phyloP scores from a whole-genome alignment of 2,797 vertebrate genomes.

The Alcedo atthis region DNA sequence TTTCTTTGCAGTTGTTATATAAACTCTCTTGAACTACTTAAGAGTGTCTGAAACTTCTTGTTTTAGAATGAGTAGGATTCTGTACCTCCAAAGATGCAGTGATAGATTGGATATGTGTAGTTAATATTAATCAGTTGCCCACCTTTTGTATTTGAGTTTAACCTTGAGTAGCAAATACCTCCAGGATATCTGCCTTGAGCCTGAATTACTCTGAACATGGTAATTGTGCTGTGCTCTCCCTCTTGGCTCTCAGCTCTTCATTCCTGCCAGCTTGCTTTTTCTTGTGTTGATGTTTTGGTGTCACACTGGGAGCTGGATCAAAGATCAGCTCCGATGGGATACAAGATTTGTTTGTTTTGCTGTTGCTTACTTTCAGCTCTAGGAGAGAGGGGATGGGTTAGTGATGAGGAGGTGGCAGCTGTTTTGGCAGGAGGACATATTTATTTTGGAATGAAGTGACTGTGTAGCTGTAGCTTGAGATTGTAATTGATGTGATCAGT shows the following conservation, averaged over 20 bases:
- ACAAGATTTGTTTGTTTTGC: background rate
- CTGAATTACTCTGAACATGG: rapidly evolving
- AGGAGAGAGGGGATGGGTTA: background rate
- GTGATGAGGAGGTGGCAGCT: background rate
- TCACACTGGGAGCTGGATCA: background rate
- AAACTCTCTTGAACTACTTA: background rate
- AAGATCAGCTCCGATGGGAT: background rate
- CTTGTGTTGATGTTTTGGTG: background rate
- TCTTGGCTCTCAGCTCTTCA: background rate
- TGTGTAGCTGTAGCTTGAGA: background rate
- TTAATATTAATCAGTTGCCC: background rate
- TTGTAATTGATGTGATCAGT: background rate
- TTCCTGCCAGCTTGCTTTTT: background rate
- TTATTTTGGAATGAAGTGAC: slow-evolving; percentile 9
- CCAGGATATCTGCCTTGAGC: background rate
- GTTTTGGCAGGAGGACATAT: background rate
- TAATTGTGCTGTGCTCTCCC: background rate
- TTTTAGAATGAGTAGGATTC: background rate
- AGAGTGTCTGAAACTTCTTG: background rate
- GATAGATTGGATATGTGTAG: background rate
- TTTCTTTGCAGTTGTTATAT: background rate
- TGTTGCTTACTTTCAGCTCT: slow-evolving; percentile 19
- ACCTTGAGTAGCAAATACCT: background rate
- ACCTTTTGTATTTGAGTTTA: background rate
- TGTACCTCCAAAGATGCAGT: background rate